phyloP scores from a whole-genome alignment of 2,113 vertebrate genomes.

The Alethe diademata region DNA sequence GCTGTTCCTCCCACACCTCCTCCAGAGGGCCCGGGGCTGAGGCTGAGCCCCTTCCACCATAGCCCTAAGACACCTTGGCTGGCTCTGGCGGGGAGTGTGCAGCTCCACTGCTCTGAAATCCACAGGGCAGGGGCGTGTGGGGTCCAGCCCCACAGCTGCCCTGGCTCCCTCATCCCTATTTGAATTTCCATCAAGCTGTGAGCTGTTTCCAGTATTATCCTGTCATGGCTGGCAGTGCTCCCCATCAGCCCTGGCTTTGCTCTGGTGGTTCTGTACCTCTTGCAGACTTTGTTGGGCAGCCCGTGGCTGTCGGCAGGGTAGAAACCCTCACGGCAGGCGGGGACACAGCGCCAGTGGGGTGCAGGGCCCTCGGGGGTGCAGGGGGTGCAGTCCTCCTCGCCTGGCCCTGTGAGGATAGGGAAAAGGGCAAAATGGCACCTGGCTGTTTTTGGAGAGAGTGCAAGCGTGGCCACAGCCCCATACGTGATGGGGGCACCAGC shows the following conservation, averaged over 20 bases:
- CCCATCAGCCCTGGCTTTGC: rapidly evolving
- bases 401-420: conserved; percentile 67
- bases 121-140: background rate
- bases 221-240: background rate
- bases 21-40: background rate
- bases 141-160: conserved; percentile 5
- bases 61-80: background rate
- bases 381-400: conserved; percentile 80
- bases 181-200: background rate
- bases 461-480: rapidly evolving
- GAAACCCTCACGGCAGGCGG: conserved; percentile 78
- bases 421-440: background rate
- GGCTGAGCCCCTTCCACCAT: background rate
- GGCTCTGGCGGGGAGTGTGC: rapidly evolving
- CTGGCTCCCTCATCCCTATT: background rate
- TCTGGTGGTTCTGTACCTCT: conserved; percentile 67
- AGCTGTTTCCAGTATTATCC: background rate
- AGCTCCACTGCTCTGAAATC: background rate
- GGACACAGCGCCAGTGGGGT: conserved; percentile 86
- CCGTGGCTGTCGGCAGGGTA: conserved; percentile 77
- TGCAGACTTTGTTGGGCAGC: conserved; percentile 83
- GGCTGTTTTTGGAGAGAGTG: background rate
- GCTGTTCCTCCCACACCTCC: conserved; percentile 15
- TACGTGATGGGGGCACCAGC: rapidly evolving
- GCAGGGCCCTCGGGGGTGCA: conserved; percentile 75